phyloP scores from a whole-genome alignment of 2,113 vertebrate species.

The Amia ocellicauda region DNA sequence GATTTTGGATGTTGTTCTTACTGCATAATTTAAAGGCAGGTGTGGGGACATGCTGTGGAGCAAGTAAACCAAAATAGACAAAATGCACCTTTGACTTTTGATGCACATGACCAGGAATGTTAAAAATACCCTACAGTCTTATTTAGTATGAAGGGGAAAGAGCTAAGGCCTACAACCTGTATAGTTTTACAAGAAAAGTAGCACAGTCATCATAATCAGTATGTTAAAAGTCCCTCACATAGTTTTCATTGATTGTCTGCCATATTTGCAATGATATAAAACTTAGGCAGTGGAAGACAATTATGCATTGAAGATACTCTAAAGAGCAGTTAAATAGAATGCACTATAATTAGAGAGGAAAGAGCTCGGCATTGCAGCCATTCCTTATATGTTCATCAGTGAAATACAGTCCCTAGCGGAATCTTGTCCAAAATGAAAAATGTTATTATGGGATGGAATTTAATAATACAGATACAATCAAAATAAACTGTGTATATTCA shows the following conservation, averaged over 20 bases:
- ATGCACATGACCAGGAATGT: no score
- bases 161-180: neutral
- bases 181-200: neutral
- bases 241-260: slow-evolving; percentile 12
- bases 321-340: neutral
- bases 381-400: neutral
- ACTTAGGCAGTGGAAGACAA: slow-evolving; percentile 20
- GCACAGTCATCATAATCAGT: slow-evolving; percentile 19
- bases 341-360: neutral
- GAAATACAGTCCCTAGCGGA: neutral
- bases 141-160: no score
- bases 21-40: no score
- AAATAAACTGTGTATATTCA: no score
- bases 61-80: no score
- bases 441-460: neutral
- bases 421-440: slow-evolving; percentile 10
- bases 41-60: no score
- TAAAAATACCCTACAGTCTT: no score
- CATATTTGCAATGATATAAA: slow-evolving; percentile 25
- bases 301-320: slow-evolving; percentile 19
- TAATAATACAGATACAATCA: neutral
- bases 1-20: no score
- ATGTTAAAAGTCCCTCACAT: slow-evolving; percentile 21
- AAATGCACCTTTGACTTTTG: no score
- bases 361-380: neutral